phyloP scores from a whole-genome alignment of 2,888 invertebrate genomes.

The Peribatodes rhomboidaria region DNA sequence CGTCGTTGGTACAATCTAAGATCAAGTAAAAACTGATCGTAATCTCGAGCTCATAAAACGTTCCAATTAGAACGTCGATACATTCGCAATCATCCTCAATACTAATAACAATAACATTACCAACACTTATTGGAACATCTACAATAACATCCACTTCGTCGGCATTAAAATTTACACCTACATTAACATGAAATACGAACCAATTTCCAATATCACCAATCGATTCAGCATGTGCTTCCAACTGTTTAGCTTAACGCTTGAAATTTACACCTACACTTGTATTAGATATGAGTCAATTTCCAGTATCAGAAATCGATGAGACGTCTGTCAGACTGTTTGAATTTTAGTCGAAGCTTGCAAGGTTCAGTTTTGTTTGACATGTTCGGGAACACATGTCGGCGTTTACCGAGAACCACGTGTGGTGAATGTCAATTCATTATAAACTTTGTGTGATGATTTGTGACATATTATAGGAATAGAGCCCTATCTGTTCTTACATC shows the following conservation, averaged over 20 bases:
- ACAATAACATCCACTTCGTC: constrained; percentile 5
- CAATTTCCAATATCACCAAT: constrained; percentile 42
- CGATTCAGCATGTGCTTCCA: constrained; percentile 30
- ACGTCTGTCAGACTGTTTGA: constrained; percentile 35
- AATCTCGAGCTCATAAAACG: constrained; percentile 28
- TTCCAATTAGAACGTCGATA: constrained; percentile 36
- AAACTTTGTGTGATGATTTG: constrained; percentile 86
- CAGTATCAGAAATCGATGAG: constrained; percentile 40
- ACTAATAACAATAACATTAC: constrained; percentile 41
- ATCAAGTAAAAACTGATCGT: constrained; percentile 29
- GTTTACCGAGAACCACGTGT: constrained; percentile 72
- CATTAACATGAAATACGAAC: constrained; percentile 29
- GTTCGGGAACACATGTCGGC: constrained; percentile 56
- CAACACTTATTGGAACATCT: constrained; percentile 35
- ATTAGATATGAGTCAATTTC: constrained; percentile 39
- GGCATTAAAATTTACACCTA: constrained; percentile 34
- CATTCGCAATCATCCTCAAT: constrained; percentile 42
- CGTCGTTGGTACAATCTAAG: constrained; percentile 6
- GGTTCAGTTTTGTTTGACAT: constrained; percentile 51
- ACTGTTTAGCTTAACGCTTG: constrained; percentile 22
- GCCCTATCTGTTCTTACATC: constrained; percentile 76
- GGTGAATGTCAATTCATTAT: constrained; percentile 85
- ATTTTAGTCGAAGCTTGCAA: constrained; percentile 41
- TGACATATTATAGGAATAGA: constrained; percentile 84
- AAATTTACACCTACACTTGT: constrained; percentile 34